Evolutionary conservation across 2,888 invertebrate species (phyloP).

Genomic region (Nemurella pictetii): DNA sequence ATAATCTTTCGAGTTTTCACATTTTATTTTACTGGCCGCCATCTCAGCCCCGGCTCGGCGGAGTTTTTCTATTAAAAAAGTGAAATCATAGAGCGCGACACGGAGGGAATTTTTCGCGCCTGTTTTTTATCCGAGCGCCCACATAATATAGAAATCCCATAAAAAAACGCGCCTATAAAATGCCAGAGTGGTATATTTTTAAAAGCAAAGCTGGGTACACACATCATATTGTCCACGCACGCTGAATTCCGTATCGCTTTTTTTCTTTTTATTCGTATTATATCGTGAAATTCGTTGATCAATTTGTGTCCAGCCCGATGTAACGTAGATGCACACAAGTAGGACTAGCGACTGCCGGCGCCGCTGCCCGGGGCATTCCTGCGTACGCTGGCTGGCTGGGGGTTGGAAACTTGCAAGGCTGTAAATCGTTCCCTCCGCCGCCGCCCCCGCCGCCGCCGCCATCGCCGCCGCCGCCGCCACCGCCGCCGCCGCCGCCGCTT

Average conservation of each 20-base stretch:
- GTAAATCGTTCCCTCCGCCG: conserved; percentile 2
- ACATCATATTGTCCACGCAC: conserved; percentile 15
- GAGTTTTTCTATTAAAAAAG: neutral
- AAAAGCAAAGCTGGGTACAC: conserved; percentile 28
- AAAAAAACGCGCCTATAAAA: neutral
- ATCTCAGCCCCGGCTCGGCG: neutral
- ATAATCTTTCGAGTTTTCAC: neutral
- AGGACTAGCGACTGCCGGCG: neutral
- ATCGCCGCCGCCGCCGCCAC: neutral
- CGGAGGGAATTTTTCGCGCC: neutral
- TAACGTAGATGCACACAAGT: neutral
- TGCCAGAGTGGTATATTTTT: neutral
- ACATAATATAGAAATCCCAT: neutral
- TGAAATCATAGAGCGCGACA: neutral
- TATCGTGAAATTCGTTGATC: conserved; percentile 28
- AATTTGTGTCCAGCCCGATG: conserved; percentile 24
- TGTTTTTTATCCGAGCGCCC: neutral
- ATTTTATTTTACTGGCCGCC: neutral
- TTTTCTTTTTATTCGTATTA: neutral
- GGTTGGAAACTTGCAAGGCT: conserved; percentile 16
- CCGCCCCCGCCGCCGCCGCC: neutral
- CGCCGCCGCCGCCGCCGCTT: neutral
- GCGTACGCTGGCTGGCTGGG: neutral
- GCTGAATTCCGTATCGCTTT: conserved; percentile 23
- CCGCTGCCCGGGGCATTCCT: neutral